Evolutionary conservation across 2,888 invertebrate species (phyloP), one percentile per base, ranked within the genome.

Genomic region (Antitype chi): DNA sequence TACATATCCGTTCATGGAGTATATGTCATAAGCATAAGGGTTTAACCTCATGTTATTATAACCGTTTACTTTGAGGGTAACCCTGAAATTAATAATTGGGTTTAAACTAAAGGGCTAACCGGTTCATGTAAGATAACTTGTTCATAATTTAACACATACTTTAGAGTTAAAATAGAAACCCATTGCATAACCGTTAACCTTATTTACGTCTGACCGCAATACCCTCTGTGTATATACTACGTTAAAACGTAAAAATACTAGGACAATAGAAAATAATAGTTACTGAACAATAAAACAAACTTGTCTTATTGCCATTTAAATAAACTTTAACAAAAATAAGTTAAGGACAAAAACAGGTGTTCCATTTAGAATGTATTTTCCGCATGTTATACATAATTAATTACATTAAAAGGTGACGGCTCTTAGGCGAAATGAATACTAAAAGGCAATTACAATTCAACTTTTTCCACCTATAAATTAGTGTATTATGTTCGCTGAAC

Each of bases 371-470:
- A 38, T 28, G 11, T 79, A 63, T 71, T 63, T 74, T 47, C 53
- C 32, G 38, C 38, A 63, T 43, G 72, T 8, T 38, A 38, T 38
- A 38, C 20, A 47, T 77, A 53, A 70, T 77, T 60, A 78, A 60
- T 68, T 43, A 78, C 52, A 17, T 38, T 69, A 60, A 60, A 78
- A 62, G 55, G 28, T 38, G 28, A 77, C 49, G n/a, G 68, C 52
- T 76, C 32, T 70, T 70, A 47, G 23, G 38, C 23, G 15, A 79
- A 79, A 79, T 55, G 32, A 9, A 70, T 25, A 73, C n/a, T 52
- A 43, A 70, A 78, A 52, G n/a, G 49, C n/a, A 62, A 43, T 74
- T 66, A 77, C 8, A 70, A 81, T 55, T 52, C 23, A 60, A 60
- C 77, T 70, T 60, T 60, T 78, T 28, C 70, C 43, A 47, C 28